Base-by-base conservation (phyloP, 2,113 vertebrate species). In the Canis aureus region DNA sequence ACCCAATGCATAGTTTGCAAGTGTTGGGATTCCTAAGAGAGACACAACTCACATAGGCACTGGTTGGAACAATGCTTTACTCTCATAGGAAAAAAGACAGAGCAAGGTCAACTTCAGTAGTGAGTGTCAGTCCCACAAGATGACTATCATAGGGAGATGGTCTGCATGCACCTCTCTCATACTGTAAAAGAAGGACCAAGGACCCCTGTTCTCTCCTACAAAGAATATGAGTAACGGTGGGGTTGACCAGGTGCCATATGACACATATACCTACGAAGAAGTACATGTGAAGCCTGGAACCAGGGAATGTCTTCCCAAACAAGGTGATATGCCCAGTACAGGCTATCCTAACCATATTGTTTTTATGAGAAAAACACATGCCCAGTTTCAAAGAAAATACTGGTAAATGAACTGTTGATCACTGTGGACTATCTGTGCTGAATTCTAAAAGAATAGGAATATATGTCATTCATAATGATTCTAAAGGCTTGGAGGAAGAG, bases 401-500 rank as follows among this genome's bases (percentile, higher is more conserved):
- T 74, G 2, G 35, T 76, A 76, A 91, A 82, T 89, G 20, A 76
- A 71, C 11, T 80, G 10, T 73, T 95, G 8, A 57, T 89, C 11
- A 38, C 43, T 51, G n/a, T 83, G 29, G 23, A 71, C 81, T 93
- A 13, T 55, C 38, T 81, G 11, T 93, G 64, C 76, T 91, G 15
- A 87, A 15, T 83, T 83, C 49, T 91, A 80, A 93, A 73, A 25
- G 15, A 55, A 43, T 95, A 76, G 67, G n/a, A 81, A 97, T 74
- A 49, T 1, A 7, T 55, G 15, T 57, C 35, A 87, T 57, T 96
- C n/a, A 35, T 82, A 80, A 81, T 89, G 12, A 91, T 76, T 96
- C 73, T 90, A n/a, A 87, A 86, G 57, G 29, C 29, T 92, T 96
- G 6, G 9, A 6, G 51, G 43, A 49, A 57, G 35, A 96, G 15